A percentile compares a stretch with the other conserved stretches of the same genome.
These are phyloP conservation scores for Periophthalmus modestus DNA, from an alignment of 2,113 vertebrate genomes.

Conservation along the genomic window DNA sequence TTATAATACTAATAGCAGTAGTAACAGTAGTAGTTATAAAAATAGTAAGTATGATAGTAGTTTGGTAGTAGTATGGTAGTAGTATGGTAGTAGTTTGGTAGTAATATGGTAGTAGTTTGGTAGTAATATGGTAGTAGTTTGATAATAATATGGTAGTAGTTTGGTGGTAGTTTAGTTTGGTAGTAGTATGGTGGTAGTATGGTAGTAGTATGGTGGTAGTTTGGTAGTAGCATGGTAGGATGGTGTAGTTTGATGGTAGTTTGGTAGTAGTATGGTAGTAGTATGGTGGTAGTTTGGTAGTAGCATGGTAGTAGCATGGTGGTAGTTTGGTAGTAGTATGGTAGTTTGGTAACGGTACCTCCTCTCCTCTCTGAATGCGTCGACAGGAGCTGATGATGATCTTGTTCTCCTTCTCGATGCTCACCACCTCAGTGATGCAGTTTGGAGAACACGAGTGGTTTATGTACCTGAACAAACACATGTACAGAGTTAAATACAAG, in stretches of 20 bases:
- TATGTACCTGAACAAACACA: slow-evolving; percentile 84
- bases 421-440: slow-evolving; percentile 95
- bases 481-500: too few species aligned
- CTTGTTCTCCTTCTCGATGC: slow-evolving; percentile 94
- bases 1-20: neutral
- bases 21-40: neutral
- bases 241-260: too few species aligned
- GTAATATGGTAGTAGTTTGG: neutral
- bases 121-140: neutral
- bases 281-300: too few species aligned
- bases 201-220: neutral
- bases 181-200: neutral
- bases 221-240: neutral
- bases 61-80: neutral
- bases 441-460: slow-evolving; percentile 98
- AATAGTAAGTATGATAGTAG: neutral
- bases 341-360: slow-evolving; percentile 74
- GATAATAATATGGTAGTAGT: neutral
- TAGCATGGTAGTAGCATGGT: neutral
- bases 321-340: too few species aligned
- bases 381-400: slow-evolving; percentile 98
- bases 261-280: neutral
- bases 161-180: too few species aligned
- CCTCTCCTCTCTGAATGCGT: slow-evolving; percentile 96
- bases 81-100: neutral